These are phyloP conservation scores for Drosophila chauvacae DNA, from an alignment of 1,140 invertebrate genomes.

Conservation along the genomic window DNA sequence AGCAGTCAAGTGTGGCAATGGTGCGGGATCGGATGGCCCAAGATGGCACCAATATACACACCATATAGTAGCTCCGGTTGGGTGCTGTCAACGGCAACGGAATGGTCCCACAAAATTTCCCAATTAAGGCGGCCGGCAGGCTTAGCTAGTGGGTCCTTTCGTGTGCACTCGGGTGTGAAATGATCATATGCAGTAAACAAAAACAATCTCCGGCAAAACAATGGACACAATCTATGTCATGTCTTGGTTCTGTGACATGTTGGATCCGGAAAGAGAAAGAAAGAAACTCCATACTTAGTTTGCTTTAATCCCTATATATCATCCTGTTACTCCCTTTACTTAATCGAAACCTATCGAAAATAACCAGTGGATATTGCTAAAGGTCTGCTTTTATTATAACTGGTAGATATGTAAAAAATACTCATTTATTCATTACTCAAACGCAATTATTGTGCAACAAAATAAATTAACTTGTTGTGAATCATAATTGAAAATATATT, in stretches of 20 bases:
- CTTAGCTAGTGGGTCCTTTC: constrained; percentile 21
- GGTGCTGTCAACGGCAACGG: constrained; percentile 27
- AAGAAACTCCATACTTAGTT: not conserved
- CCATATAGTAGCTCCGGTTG: not conserved
- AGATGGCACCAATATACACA: constrained; percentile 4
- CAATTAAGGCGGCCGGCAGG: constrained; percentile 54
- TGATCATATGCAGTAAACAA: constrained; percentile 39
- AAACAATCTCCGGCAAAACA: not conserved
- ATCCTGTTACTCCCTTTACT: not conserved
- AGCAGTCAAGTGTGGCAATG: constrained; percentile 70
- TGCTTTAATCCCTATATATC: not conserved
- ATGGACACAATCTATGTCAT: not conserved
- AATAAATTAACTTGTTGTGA: too few relatives aligned
- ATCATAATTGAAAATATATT: too few relatives aligned
- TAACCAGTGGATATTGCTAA: not conserved
- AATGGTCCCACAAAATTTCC: constrained; percentile 68
- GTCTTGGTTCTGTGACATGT: not conserved
- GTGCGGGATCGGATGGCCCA: constrained; percentile 5
- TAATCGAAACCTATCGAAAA: not conserved
- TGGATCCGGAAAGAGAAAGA: not conserved
- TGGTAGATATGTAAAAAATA: too few relatives aligned
- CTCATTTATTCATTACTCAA: too few relatives aligned
- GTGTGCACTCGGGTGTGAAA: constrained; percentile 69
- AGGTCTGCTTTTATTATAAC: too few relatives aligned
- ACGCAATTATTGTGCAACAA: too few relatives aligned